Conservation (phyloP, 2,888 invertebrate genomes). For the Atethmia centrago region DNA sequence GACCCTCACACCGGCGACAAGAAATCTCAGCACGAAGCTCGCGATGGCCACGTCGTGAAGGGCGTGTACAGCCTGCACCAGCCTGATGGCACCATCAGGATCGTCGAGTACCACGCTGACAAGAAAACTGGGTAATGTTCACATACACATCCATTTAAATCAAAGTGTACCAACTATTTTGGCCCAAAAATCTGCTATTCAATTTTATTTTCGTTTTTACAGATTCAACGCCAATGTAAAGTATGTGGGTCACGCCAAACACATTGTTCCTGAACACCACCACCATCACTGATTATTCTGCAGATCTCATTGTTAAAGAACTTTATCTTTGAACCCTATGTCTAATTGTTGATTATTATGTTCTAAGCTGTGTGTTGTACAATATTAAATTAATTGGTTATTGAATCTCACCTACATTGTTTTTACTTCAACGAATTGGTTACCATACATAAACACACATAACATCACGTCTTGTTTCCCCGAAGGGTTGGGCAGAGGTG, state of each 20-base stretch:
- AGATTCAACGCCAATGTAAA: slow-evolving; percentile 75
- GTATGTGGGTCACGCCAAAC: slow-evolving; percentile 67
- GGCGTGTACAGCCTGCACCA: slow-evolving; percentile 89
- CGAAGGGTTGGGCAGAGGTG: too few relatives aligned
- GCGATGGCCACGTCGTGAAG: slow-evolving; percentile 89
- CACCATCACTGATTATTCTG: slow-evolving; percentile 50
- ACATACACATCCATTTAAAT: neutral
- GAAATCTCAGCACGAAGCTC: slow-evolving; percentile 83
- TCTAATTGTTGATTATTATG: slow-evolving; percentile 33
- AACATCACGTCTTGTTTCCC: too few relatives aligned
- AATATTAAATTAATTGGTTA: slow-evolving; percentile 16
- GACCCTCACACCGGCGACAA: slow-evolving; percentile 86
- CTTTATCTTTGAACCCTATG: slow-evolving; percentile 26
- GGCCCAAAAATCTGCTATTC: neutral
- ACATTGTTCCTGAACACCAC: slow-evolving; percentile 62
- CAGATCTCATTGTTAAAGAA: slow-evolving; percentile 10
- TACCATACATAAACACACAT: neutral
- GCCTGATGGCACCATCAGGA: slow-evolving; percentile 86
- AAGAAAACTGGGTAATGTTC: slow-evolving; percentile 34
- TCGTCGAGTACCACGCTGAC: slow-evolving; percentile 86
- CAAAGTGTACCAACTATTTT: neutral
- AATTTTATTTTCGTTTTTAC: neutral
- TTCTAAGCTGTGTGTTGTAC: slow-evolving; percentile 34
- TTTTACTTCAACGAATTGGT: neutral
- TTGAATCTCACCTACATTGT: neutral